Evolutionary conservation across 1,140 invertebrate genomes (phyloP).

Genomic region (Eumaeus atala): DNA sequence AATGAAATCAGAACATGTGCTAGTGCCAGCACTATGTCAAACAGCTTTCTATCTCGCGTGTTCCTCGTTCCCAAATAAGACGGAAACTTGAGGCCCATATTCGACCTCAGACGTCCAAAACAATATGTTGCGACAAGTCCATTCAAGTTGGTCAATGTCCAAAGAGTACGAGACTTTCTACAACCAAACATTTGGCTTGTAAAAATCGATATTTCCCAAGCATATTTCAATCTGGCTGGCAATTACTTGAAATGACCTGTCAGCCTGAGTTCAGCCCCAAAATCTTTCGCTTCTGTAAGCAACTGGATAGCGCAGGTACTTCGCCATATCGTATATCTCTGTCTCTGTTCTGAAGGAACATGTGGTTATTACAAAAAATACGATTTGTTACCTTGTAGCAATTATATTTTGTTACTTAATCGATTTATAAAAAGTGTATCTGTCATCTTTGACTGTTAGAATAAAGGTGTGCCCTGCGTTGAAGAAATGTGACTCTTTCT

Average conservation of each 20-base stretch:
- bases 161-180: not conserved
- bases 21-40: not conserved
- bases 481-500: too few relatives aligned
- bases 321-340: not conserved
- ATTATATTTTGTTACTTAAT: too few relatives aligned
- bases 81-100: not conserved
- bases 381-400: too few relatives aligned
- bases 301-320: conserved; percentile 18
- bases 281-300: conserved; percentile 1
- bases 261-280: conserved; percentile 10
- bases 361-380: too few relatives aligned
- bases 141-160: not conserved
- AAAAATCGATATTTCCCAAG: conserved; percentile 1
- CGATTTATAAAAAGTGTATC: too few relatives aligned
- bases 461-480: too few relatives aligned
- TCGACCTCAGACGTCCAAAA: not conserved
- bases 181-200: conserved; percentile 6
- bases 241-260: conserved; percentile 9
- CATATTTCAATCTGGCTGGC: not conserved
- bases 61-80: conserved; percentile 4
- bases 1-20: conserved; percentile 1
- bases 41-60: not conserved
- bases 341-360: too few relatives aligned
- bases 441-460: too few relatives aligned
- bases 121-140: not conserved